Evolutionary conservation across 1,140 invertebrate genomes (phyloP).

Genomic region (Pararge aegeria): DNA sequence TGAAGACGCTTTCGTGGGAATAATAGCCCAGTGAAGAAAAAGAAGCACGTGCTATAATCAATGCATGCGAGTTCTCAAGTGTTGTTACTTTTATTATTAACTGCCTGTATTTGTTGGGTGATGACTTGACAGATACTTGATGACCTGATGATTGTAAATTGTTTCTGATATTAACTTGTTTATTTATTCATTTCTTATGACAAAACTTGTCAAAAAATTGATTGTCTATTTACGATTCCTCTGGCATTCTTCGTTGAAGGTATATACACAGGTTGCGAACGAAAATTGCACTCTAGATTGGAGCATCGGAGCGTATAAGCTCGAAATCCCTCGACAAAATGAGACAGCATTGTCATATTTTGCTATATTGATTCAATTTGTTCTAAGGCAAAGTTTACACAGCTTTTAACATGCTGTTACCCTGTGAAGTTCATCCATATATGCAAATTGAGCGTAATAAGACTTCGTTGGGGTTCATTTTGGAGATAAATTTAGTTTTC

Average conservation of each 20-base stretch:
- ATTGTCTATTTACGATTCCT: neutral
- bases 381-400: neutral
- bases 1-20: too few relatives aligned
- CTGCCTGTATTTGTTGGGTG: too few relatives aligned
- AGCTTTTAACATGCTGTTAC: slow-evolving; percentile 2
- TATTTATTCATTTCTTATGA: too few relatives aligned
- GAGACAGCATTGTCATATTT: slow-evolving; percentile 11
- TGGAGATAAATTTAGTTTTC: neutral
- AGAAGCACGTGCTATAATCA: too few relatives aligned
- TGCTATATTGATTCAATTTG: slow-evolving; percentile 8
- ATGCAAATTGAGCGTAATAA: neutral
- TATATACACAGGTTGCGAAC: neutral
- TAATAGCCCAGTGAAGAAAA: too few relatives aligned
- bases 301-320: slow-evolving; percentile 7
- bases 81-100: too few relatives aligned
- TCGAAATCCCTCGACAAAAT: slow-evolving; percentile 1
- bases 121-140: too few relatives aligned
- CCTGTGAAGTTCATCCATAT: neutral
- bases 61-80: too few relatives aligned
- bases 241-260: neutral
- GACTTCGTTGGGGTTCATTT: neutral
- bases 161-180: too few relatives aligned
- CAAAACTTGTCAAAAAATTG: too few relatives aligned
- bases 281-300: slow-evolving; percentile 6
- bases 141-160: too few relatives aligned